phyloP scores from a whole-genome alignment of 2,113 vertebrate species.

The Holacanthus passer region DNA sequence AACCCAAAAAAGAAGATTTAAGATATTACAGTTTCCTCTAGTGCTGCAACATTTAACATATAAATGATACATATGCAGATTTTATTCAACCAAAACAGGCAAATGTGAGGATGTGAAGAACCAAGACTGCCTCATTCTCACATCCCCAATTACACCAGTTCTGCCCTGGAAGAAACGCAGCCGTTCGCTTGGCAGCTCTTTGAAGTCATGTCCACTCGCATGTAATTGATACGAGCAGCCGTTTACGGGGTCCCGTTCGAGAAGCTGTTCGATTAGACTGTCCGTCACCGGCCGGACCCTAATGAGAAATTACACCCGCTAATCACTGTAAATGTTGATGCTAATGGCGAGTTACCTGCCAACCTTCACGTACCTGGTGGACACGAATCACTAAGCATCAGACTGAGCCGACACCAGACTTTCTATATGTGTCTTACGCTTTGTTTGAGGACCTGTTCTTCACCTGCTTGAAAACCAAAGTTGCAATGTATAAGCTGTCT shows the following conservation, averaged over 20 bases:
- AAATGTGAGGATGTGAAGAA: neutral
- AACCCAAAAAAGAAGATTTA: neutral
- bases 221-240: constrained; percentile 76
- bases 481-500: neutral
- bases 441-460: neutral
- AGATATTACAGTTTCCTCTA: neutral
- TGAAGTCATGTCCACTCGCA: constrained; percentile 65
- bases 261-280: constrained; percentile 73
- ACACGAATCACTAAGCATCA: constrained; percentile 25
- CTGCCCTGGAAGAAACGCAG: constrained; percentile 30
- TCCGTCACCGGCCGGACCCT: constrained; percentile 69
- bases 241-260: constrained; percentile 66
- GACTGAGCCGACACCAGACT: neutral
- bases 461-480: neutral
- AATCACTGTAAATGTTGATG: constrained; percentile 78
- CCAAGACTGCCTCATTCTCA: neutral
- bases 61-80: neutral
- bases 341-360: constrained; percentile 72
- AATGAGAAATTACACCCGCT: constrained; percentile 80
- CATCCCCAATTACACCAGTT: constrained; percentile 1
- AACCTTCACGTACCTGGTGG: constrained; percentile 48
- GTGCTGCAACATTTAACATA: neutral
- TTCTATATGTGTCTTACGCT: neutral
- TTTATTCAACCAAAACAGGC: neutral
- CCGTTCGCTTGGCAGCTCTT: constrained; percentile 51